phyloP scores from a whole-genome alignment of 2,797 vertebrate genomes.

The Sebastes glaucus region DNA sequence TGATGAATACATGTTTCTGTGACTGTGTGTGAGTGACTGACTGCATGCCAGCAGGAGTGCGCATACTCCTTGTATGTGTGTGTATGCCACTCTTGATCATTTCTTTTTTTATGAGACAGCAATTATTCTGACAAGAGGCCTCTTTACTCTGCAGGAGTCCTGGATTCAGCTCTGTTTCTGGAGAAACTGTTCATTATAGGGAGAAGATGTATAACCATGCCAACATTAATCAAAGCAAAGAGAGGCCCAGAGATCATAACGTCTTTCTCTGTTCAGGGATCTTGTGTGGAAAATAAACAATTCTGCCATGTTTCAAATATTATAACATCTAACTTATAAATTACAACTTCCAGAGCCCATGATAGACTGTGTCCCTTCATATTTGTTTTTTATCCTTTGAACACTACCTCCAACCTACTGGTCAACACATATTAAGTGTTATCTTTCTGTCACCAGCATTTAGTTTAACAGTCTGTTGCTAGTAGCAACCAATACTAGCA shows the following conservation, averaged over 20 bases:
- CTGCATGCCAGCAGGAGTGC: slow-evolving; percentile 7
- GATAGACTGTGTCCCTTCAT: background rate
- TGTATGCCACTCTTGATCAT: background rate
- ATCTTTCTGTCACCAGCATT: background rate
- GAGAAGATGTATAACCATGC: slow-evolving; percentile 10
- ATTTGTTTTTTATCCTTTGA: background rate
- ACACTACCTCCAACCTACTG: background rate
- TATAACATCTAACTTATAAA: background rate
- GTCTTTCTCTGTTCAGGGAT: background rate
- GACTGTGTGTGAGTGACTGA: slow-evolving; percentile 2
- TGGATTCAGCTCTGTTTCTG: slow-evolving; percentile 9
- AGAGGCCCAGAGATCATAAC: slow-evolving; percentile 14
- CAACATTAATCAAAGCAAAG: slow-evolving; percentile 19
- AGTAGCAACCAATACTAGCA: slow-evolving; percentile 8
- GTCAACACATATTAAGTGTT: background rate
- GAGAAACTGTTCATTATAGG: slow-evolving; percentile 18
- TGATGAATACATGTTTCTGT: slow-evolving; percentile 26
- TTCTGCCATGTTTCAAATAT: background rate
- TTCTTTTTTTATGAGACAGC: slow-evolving; percentile 8
- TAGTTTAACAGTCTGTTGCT: slow-evolving; percentile 5
- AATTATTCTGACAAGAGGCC: slow-evolving; percentile 43
- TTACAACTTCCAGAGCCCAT: background rate
- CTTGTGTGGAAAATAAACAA: background rate
- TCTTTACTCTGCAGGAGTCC: slow-evolving; percentile 37
- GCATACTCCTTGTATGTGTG: background rate